phyloP scores from a whole-genome alignment of 2,888 invertebrate genomes.

The Drosophila diplacantha region DNA sequence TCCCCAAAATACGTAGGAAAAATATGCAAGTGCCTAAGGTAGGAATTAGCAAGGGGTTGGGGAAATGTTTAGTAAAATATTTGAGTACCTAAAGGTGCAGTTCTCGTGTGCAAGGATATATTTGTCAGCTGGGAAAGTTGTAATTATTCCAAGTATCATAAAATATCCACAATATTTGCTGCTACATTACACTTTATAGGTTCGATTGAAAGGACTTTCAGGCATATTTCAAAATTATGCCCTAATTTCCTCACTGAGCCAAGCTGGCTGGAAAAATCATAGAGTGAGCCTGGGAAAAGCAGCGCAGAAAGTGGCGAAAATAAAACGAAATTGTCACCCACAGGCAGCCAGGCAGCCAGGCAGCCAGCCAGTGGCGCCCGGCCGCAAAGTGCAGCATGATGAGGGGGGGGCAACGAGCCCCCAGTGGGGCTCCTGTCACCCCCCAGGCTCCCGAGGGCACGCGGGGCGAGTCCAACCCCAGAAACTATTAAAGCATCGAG shows the following conservation, averaged over 20 bases:
- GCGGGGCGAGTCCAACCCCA: conserved; percentile 38
- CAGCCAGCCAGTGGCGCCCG: conserved; percentile 62
- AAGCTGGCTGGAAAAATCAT: background rate
- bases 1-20: no score
- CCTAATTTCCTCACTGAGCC: background rate
- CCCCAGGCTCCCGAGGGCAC: background rate
- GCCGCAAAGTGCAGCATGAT: conserved; percentile 63
- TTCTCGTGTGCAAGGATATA: background rate
- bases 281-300: background rate
- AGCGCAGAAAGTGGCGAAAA: conserved; percentile 15
- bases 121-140: no score
- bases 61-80: background rate
- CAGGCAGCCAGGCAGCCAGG: conserved; percentile 52
- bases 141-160: no score
- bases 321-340: conserved; percentile 58
- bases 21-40: no score
- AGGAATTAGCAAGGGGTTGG: background rate
- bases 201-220: background rate
- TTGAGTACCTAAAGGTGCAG: background rate
- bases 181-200: no score
- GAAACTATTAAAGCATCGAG: conserved; percentile 62
- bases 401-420: conserved; percentile 17
- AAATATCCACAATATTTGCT: background rate
- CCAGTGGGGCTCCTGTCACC: background rate
- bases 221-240: background rate